Evolutionary conservation across 2,113 vertebrate genomes (phyloP), one percentile per base, ranked within the genome.

Genomic region (Chaetops frenatus): DNA sequence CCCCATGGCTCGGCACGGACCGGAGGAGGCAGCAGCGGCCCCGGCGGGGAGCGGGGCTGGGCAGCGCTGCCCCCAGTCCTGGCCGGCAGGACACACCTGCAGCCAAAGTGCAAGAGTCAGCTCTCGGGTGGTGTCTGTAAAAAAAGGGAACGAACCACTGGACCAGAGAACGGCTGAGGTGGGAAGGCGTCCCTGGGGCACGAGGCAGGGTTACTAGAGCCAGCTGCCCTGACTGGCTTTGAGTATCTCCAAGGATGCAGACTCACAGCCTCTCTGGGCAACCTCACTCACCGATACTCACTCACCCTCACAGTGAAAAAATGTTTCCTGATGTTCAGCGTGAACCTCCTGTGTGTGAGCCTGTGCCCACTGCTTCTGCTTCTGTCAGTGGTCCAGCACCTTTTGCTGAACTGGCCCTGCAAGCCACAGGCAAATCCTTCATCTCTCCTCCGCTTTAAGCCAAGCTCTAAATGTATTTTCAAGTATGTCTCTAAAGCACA

Each of bases 41-140:
- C 15, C 9, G 36, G 73, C 24, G 33, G 8, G 18, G 5, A 16
- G 33, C 28, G 33, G 6, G 29, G 50, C 15, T 14, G 10, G 50
- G 7, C 54, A 2, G 19, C 17, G 7, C 45, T 45, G 23, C 12
- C 7, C 1, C 24, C n/a, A 0, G 21, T 11, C 25, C 24, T 3
- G 58, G 54, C 22, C 5, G 10, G 60, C 71, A 6, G 7, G 16
- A 14, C 58, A 4, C 51, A 12, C 31, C 47, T 40, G 92, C 47
- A 6, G 74, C 54, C 48, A 1, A 0, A 2, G 20, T 47, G 23
- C 6, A 10, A 10, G 23, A 3, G 40, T 1, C 48, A 7, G 80
- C 42, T 21, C 57, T 22, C 36, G 2, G 12, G 13, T 2, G 54
- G 38, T 5, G 16, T 6, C 17, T 9, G 69, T 4, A 1, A 7